A percentile compares a stretch with the other conserved stretches of the same genome.
These are phyloP conservation scores for Tauraco hartlaubi DNA, from an alignment of 2,797 vertebrate species.

Conservation along the genomic window DNA sequence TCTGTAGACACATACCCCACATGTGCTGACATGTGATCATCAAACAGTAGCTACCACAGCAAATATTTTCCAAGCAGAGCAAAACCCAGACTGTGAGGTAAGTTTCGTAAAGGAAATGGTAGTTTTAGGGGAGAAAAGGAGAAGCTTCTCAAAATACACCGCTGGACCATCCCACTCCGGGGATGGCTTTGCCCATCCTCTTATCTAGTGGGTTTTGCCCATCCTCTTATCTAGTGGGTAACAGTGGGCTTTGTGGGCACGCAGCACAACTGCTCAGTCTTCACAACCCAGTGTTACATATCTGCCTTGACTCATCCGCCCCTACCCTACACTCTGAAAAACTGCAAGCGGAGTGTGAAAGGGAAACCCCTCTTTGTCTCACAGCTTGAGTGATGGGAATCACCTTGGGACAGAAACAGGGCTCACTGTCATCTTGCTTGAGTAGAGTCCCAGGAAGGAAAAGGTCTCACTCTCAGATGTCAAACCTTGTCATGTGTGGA, in stretches of 20 bases:
- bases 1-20: background rate
- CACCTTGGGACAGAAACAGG: background rate
- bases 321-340: background rate
- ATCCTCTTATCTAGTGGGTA: background rate
- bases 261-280: background rate
- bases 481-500: background rate
- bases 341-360: background rate
- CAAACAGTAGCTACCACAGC: background rate
- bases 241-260: background rate
- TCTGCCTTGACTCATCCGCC: rapidly evolving
- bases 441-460: background rate
- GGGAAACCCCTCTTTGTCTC: background rate
- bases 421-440: background rate
- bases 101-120: background rate
- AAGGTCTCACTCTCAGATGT: background rate
- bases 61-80: background rate
- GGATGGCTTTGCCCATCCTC: background rate
- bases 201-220: background rate
- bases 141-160: background rate
- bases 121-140: background rate
- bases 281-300: rapidly evolving
- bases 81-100: background rate
- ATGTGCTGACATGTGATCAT: background rate
- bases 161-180: background rate
- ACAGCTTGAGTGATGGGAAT: background rate